Base-by-base conservation (phyloP, 30 jellyfish, hydroid and myxozoan species). In the Aurelia aurita region DNA sequence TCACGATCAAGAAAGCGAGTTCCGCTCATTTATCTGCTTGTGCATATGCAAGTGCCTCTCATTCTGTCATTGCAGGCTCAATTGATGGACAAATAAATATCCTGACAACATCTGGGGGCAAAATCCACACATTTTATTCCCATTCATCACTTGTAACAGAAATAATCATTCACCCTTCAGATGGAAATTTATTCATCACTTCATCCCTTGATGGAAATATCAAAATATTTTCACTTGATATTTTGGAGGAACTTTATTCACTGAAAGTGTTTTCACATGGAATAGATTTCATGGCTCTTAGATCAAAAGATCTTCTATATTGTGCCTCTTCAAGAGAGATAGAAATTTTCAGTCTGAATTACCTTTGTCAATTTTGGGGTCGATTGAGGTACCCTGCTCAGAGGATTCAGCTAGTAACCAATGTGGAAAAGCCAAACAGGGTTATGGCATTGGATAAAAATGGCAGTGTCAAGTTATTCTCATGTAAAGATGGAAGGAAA, bases 181-280 rank as follows among this genome's bases (percentile, higher is more conserved):
- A 90, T 44, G 67, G 76, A 6, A 65, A 60, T 45, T 35, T 90
- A 60, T 60, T 90, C 27, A 84, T 90, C n/a, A 82, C 96, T 1
- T 58, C 97, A 2, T 90, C 97, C 27, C 83, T 83, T 0, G 97
- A 90, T 79, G 97, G 97, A 64, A 61, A 80, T 32, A 72, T 90
- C 62, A 90, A 90, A 67, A 29, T 90, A 28, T 77, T 90, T 25
- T 90, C 97, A 5, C 47, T 90, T 11, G 90, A 90, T 58, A 51
- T 79, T 15, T 58, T 90, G 11, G 97, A 84, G 47, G 97, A 90
- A 77, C 69, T 90, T 12, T 90, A 83, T 84, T 69, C 91, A 5
- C n/a, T 83, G 26, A 59, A 49, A 39, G 93, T 84, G 2, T 78
- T 90, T 59, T 19, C 58, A 14, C 88, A 84, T 18, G 97, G 97